phyloP scores from a whole-genome alignment of 2,113 vertebrate species.

The Tragelaphus strepsiceros region DNA sequence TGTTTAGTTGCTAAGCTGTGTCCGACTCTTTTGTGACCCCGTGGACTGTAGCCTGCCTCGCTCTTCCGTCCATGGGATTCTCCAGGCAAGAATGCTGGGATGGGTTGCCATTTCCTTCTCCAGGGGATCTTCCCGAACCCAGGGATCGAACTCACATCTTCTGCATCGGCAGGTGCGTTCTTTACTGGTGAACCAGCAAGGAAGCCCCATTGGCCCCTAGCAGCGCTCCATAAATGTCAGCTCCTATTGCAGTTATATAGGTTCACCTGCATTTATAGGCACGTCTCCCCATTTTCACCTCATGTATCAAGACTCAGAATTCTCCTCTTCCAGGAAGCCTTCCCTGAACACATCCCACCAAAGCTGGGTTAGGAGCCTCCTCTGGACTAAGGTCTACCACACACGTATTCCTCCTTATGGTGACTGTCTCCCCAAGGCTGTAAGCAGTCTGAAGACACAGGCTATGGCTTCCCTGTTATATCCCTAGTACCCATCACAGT shows the following conservation, averaged over 20 bases:
- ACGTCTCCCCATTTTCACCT: not conserved
- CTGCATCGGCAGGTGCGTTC: not conserved
- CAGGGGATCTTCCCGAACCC: not conserved
- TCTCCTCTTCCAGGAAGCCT: not conserved
- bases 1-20: not conserved
- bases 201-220: not conserved
- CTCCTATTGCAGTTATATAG: not conserved
- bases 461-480: not conserved
- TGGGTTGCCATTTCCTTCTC: not conserved
- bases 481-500: too few relatives aligned
- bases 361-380: not conserved
- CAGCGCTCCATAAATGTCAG: not conserved
- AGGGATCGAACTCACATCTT: not conserved
- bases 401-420: not conserved
- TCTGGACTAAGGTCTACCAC: not conserved
- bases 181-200: not conserved
- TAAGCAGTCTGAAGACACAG: not conserved
- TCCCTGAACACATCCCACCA: not conserved
- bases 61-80: not conserved
- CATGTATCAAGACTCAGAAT: not conserved
- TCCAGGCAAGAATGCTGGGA: not conserved
- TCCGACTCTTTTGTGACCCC: not conserved
- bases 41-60: fast-evolving
- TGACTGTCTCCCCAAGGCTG: not conserved
- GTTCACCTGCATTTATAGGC: not conserved